Evolutionary conservation across 2,113 vertebrate species (phyloP).

Genomic region (Aleadryas rufinucha): DNA sequence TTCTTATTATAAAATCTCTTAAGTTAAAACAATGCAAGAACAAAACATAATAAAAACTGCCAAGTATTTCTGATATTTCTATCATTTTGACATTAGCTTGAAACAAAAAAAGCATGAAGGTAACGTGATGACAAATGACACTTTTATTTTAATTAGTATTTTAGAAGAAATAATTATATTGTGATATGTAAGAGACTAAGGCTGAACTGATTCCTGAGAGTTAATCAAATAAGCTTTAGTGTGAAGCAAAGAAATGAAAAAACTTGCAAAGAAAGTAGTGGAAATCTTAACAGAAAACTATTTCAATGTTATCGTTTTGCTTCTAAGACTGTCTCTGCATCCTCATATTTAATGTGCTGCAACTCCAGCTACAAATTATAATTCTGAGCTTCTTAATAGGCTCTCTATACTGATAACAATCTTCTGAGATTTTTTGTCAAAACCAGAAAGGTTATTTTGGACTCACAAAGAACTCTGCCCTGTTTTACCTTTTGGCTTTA

Average conservation of each 20-base stretch:
- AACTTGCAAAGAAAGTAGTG: neutral
- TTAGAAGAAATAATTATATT: neutral
- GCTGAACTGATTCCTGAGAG: neutral
- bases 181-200: neutral
- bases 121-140: neutral
- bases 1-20: neutral
- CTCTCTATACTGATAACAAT: accelerated
- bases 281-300: neutral
- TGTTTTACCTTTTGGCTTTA: neutral
- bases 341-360: neutral
- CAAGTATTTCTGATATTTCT: neutral
- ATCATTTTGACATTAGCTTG: neutral
- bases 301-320: neutral
- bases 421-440: neutral
- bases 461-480: neutral
- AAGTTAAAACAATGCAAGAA: neutral
- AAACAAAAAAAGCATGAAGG: neutral
- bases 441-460: neutral
- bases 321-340: neutral
- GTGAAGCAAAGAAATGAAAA: neutral
- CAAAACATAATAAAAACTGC: neutral
- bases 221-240: neutral
- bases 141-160: neutral
- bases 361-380: neutral
- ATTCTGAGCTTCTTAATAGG: neutral